Conservation (phyloP, 2,113 vertebrate species). For the Gila orcuttii region DNA sequence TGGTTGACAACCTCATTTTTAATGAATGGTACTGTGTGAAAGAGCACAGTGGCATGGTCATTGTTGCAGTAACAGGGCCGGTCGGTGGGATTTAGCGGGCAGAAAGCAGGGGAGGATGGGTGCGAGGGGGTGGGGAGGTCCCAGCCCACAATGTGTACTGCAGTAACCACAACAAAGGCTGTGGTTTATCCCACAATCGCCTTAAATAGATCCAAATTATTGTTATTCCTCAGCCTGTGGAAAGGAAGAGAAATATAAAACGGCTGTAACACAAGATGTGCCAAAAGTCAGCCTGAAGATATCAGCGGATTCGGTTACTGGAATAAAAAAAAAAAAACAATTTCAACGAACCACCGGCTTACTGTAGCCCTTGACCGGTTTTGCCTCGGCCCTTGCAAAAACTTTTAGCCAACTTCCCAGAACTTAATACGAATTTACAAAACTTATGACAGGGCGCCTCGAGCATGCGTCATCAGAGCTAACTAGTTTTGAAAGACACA, state of each 20-base stretch:
- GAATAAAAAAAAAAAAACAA: constrained; percentile 34
- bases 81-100: constrained; percentile 50
- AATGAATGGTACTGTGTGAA: constrained; percentile 58
- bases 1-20: constrained; percentile 48
- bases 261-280: constrained; percentile 72
- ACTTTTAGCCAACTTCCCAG: not conserved
- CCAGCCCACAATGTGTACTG: constrained; percentile 82
- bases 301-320: constrained; percentile 73
- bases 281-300: constrained; percentile 71
- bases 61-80: constrained; percentile 51
- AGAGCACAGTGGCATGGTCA: constrained; percentile 39
- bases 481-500: constrained; percentile 60
- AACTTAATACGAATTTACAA: constrained; percentile 27
- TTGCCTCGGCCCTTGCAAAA: constrained; percentile 1
- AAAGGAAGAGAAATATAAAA: constrained; percentile 82
- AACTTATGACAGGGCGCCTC: constrained; percentile 11
- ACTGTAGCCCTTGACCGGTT: not conserved
- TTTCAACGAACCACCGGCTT: not conserved
- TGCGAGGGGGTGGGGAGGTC: constrained; percentile 61
- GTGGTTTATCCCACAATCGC: constrained; percentile 89
- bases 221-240: constrained; percentile 85
- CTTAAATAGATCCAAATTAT: constrained; percentile 91
- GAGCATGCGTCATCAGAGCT: constrained; percentile 51
- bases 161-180: constrained; percentile 93
- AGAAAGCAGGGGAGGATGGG: constrained; percentile 47